Evolutionary conservation across 2,888 invertebrate genomes (phyloP).

Genomic region (Ctenicera cuprea): DNA sequence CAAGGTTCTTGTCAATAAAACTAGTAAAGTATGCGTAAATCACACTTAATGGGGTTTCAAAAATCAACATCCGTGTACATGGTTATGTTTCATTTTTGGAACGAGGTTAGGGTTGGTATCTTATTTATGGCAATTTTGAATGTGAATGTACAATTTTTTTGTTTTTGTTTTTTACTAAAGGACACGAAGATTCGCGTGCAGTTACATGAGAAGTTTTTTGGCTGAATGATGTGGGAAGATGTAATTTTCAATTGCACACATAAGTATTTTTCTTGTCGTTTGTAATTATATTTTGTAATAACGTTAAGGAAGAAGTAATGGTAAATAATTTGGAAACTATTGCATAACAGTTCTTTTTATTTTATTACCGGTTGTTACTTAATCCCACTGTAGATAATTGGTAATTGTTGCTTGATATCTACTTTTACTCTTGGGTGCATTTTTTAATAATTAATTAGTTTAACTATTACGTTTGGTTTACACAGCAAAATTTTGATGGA

Average conservation of each 20-base stretch:
- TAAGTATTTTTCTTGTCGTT: neutral
- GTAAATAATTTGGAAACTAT: neutral
- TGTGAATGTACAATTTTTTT: neutral
- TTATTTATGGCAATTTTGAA: neutral
- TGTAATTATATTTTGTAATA: neutral
- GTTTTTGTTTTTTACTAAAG: neutral
- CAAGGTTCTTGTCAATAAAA: conserved; percentile 13
- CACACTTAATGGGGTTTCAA: conserved; percentile 7
- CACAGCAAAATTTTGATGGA: no score
- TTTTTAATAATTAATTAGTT: conserved; percentile 1
- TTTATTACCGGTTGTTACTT: neutral
- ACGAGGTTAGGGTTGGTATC: conserved; percentile 12
- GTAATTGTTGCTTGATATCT: neutral
- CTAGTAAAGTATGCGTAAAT: conserved; percentile 19
- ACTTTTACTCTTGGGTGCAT: neutral
- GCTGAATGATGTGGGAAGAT: no score
- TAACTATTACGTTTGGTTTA: no score
- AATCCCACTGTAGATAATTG: conserved; percentile 4
- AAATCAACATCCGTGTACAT: conserved; percentile 3
- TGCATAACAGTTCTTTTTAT: neutral
- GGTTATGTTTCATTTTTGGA: conserved; percentile 2
- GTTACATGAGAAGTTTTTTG: no score
- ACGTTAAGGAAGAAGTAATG: neutral
- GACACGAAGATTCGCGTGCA: neutral
- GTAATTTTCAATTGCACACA: neutral